Base-by-base conservation (phyloP, 2,888 invertebrate species). In the Coecobrya sp. region DNA sequence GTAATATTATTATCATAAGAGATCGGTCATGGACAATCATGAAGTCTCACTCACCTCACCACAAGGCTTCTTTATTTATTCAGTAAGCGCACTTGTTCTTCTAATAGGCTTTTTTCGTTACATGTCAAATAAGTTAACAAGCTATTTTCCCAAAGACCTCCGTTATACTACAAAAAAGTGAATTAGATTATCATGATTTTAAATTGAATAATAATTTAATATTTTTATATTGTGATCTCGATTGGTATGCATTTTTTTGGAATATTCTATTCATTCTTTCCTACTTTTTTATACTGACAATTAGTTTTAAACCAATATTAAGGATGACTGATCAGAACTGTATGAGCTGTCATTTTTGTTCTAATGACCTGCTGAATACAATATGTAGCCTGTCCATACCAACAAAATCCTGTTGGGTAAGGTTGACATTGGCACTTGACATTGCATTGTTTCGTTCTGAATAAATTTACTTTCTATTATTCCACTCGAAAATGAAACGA, bases 1-100 rank as follows among this genome's bases (percentile, higher is more conserved):
- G 2, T 36, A 36, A 4, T 36, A 36, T 36, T 2, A 36, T 36
- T 36, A 36, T 36, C 36, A 36, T 42, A 76, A 16, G 16, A 88
- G 88, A 68, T 88, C 81, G 89, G 89, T 89, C 89, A 89, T 70
- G 89, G 89, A 89, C 89, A 82, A 82, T 68, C 89, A 82, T 82
- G 88, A 81, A 52, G 36, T 42, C 65, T 79, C 65, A 55, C 25
- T 65, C 19, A 13, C 19, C 59, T 59, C 59, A 22, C 22, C 13
- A 49, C 49, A 49, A 49, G 13, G 49, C 49, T 1, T 36, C 36
- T 36, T 36, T n/a, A n/a, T n/a, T 36, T 36, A 36, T 36, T 36
- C 36, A 36, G 7, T 36, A 36, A 36, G 7, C 36, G 3, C 36
- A 36, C 36, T 36, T 36, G 36, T 68, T 85, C 42, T 45, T 65